Evolutionary conservation across 2,888 invertebrate species (phyloP).

Genomic region (Eulithis prunata): DNA sequence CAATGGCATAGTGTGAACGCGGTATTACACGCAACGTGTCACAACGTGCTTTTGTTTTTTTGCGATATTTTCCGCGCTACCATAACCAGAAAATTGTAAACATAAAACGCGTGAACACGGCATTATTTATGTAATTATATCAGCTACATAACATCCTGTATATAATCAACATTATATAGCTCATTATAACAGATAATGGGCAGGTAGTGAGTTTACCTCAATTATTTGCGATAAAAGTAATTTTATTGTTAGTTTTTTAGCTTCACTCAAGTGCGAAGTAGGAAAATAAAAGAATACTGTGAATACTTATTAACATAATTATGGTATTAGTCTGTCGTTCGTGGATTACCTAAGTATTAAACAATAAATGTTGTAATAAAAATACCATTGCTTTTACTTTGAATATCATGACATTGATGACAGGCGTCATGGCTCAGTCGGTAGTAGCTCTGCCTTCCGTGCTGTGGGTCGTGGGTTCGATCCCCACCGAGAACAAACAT

Average conservation of each 20-base stretch:
- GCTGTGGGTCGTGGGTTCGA: no score
- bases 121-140: constrained; percentile 74
- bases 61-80: constrained; percentile 63
- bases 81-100: constrained; percentile 73
- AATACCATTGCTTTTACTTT: no score
- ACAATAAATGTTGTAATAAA: no score
- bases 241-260: constrained; percentile 39
- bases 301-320: background rate
- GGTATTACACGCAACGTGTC: no score
- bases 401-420: no score
- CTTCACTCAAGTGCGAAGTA: constrained; percentile 14
- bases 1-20: no score
- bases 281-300: background rate
- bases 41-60: constrained; percentile 34
- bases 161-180: constrained; percentile 78
- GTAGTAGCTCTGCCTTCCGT: no score
- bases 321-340: background rate
- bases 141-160: constrained; percentile 72
- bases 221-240: constrained; percentile 43
- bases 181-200: constrained; percentile 75
- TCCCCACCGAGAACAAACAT: no score
- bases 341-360: no score
- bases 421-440: no score
- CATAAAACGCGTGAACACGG: constrained; percentile 49
- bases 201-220: constrained; percentile 69